Conservation (phyloP, 2,113 vertebrate species). For the Ivindomyrus marchei region DNA sequence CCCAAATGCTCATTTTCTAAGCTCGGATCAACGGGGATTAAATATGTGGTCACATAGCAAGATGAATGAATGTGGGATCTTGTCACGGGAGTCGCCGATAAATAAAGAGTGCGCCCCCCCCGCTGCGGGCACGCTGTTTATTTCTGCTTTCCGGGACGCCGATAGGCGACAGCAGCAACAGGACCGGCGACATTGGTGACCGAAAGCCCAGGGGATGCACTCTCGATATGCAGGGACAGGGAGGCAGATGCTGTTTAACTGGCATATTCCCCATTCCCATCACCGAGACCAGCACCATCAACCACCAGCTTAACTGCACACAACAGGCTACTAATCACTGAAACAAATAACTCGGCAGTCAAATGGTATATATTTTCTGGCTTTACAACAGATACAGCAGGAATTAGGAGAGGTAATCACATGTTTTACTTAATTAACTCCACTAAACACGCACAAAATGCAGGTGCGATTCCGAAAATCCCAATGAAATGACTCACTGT, state of each 20-base stretch:
- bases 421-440: neutral
- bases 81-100: neutral
- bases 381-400: neutral
- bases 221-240: neutral
- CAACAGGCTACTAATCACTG: neutral
- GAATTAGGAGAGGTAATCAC: neutral
- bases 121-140: neutral
- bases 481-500: neutral
- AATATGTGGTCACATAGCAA: neutral
- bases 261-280: neutral
- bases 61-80: neutral
- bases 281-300: neutral
- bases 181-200: neutral
- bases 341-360: neutral
- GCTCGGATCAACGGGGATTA: neutral
- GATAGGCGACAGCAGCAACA: neutral
- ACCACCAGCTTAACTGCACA: neutral
- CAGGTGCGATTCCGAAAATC: neutral
- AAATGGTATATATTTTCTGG: neutral
- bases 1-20: neutral
- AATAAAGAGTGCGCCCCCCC: neutral
- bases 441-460: neutral
- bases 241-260: neutral
- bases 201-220: neutral
- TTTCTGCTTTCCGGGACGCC: neutral